Base-by-base conservation (phyloP, 1,140 invertebrate species). In the Hydropsyche tenuis region DNA sequence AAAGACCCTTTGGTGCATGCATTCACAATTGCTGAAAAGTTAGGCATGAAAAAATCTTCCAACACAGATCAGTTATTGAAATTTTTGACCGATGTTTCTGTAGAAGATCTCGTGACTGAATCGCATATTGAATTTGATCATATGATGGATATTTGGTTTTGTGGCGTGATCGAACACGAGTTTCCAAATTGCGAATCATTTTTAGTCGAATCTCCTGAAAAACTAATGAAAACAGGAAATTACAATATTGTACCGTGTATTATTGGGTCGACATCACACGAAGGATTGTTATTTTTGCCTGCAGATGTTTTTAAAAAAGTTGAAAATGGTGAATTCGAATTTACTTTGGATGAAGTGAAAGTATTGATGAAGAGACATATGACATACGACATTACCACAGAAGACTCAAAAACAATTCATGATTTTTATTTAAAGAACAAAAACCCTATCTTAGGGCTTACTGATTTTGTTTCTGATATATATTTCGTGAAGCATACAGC, bases 191-290 rank as follows among this genome's bases (percentile, higher is more conserved):
- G 18, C 4, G 46, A 70, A 18, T 20, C 68, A 7, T 56, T 70
- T 56, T 27, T 70, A 5, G 3, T 9, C 9, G 25, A 27, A 20
- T 37, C 9, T 51, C 68, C 68, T 4, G 18, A 53, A 42, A 46
- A 56, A 1, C n/a, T 56, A 18, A 46, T 70, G 51, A 70, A 25
- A 22, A 1, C 68, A 16, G 68, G 68, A 56, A 56, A 56, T 42
- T 70, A 56, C 20, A 30, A 16, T n/a, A 56, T 18, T 30, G 68
- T 70, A 9, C 68, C 68, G 3, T 56, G 20, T 20, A 70, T 70
- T 6, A 1, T 30, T 9, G 68, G 68, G 4, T 37, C 56, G 1
- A 53, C 9, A n/a, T 70, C 68, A n/a, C 23, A 70, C 1, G 68
- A 70, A 37, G 68, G 48, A 20, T 6, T 56, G 18, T 1, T 42